A percentile compares a stretch with the other conserved stretches of the same genome.
These are phyloP conservation scores for Benthosema pterotum DNA, from an alignment of 2,797 vertebrate species.

Conservation along the genomic window DNA sequence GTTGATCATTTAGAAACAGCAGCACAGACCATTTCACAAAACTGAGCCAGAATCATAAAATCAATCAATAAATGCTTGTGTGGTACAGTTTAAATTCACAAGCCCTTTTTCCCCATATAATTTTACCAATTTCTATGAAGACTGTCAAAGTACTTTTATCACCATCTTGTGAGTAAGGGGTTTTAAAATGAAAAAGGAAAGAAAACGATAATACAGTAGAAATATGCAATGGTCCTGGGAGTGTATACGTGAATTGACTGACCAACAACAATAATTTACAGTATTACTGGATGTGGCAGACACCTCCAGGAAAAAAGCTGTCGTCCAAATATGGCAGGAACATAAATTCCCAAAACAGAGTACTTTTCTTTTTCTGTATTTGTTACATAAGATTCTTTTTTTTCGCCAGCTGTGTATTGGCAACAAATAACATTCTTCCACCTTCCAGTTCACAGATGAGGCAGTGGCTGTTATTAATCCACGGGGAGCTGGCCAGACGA, in stretches of 20 bases:
- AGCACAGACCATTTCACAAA: too few species aligned
- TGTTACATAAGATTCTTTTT: neutral
- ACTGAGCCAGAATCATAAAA: too few species aligned
- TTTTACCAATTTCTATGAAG: too few species aligned
- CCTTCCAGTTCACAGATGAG: constrained; percentile 2
- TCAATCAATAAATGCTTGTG: too few species aligned
- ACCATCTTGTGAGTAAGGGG: neutral
- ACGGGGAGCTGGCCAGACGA: neutral
- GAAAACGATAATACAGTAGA: too few species aligned
- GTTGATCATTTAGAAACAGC: too few species aligned
- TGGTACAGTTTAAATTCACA: too few species aligned
- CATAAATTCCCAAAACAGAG: neutral
- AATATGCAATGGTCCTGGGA: neutral
- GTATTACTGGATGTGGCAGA: neutral
- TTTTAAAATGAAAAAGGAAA: neutral
- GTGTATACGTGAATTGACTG: constrained; percentile 1
- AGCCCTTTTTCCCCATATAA: too few species aligned
- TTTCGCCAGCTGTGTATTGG: neutral
- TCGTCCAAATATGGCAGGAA: neutral
- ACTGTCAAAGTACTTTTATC: neutral
- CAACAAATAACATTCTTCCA: constrained; percentile 1
- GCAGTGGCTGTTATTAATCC: neutral
- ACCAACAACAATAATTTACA: constrained; percentile 1
- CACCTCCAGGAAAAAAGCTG: neutral
- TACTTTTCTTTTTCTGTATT: neutral